These are phyloP conservation scores for Anarhynchus alexandrinus DNA, from an alignment of 2,113 vertebrate species.

Conservation along the genomic window DNA sequence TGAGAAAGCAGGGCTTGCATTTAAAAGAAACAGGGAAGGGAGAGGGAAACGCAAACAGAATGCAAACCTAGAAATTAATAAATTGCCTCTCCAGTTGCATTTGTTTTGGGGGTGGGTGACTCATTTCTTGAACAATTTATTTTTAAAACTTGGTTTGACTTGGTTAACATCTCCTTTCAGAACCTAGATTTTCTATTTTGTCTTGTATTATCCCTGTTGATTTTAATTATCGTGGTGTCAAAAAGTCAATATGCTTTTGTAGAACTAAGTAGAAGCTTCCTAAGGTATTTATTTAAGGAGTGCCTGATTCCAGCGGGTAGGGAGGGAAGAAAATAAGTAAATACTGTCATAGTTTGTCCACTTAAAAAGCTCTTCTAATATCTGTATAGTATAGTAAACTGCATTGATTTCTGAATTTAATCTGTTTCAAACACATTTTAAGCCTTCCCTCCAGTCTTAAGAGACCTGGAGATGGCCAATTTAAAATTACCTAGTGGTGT, in stretches of 20 bases:
- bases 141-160: neutral
- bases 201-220: neutral
- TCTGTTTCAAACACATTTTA: neutral
- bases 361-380: neutral
- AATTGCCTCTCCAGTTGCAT: accelerated
- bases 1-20: neutral
- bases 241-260: neutral
- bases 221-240: neutral
- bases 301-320: neutral
- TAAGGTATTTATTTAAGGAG: neutral
- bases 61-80: neutral
- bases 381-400: neutral
- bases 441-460: neutral
- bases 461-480: neutral
- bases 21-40: neutral
- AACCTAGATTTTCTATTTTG: neutral
- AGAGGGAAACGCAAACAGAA: neutral
- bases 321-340: neutral
- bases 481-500: neutral
- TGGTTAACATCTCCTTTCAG: neutral
- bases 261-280: neutral
- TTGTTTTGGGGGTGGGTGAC: neutral
- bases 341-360: neutral
- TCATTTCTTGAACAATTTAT: neutral
- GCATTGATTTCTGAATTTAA: neutral